Evolutionary conservation across 1,140 invertebrate genomes (phyloP), one percentile per base, ranked within the genome.

Genomic region (Dreissena rostriformis): DNA sequence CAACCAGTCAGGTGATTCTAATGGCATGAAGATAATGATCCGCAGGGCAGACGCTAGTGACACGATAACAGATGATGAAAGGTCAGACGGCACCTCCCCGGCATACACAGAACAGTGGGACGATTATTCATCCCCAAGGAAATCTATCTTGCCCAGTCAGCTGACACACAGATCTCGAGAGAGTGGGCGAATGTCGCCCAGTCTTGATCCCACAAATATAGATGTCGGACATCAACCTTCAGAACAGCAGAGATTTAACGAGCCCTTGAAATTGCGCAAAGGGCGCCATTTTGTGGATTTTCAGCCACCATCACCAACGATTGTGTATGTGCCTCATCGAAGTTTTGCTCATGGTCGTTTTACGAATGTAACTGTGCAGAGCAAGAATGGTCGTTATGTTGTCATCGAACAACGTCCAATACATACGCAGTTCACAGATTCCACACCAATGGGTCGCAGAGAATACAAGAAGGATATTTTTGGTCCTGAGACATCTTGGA

Each of bases 381-480:
- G 87, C 68, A 82, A 85, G 12, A 85, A 90, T 84, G 90, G 90
- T 4, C 86, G 89, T 22, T 91, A 88, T 78, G 88, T 91, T 39
- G 90, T 91, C 14, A 79, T 91, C 0, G 90, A 91, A 72, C 87
- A 88, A 66, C 83, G 86, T 70, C 86, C 87, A 24, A 65, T 88
- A 51, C 82, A 88, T 80, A 88, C 84, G 67, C 57, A 86, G 11
- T 84, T 82, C 63, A 85, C 84, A 29, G 77, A 67, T 26, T 53
- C 49, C 53, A 66, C 78, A 57, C 57, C 78, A 11, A n/a, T 57
- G n/a, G 53, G 68, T 14, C 28, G 65, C 52, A 26, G 76, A 29
- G n/a, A 29, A 10, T 72, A 84, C 24, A 10, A 63, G n/a, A 78
- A 72, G 71, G 82, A 78, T 51, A 5, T 77, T 17, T 77, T 78